These are phyloP conservation scores for Scomber colias DNA, from an alignment of 2,113 vertebrate species.

Conservation along the genomic window DNA sequence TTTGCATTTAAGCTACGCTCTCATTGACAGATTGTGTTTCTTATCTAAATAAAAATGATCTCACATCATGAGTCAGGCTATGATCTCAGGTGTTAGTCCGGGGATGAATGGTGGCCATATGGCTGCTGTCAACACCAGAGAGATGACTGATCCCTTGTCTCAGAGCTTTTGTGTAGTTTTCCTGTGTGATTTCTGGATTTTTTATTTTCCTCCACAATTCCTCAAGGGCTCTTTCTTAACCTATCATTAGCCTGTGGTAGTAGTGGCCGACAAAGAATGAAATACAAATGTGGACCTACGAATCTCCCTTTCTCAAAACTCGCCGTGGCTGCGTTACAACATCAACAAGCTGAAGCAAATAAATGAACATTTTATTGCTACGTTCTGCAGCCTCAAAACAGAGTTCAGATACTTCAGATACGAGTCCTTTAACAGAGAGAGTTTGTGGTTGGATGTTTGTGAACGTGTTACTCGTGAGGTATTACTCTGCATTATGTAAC, in stretches of 20 bases:
- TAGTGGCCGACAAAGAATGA: slow-evolving; percentile 62
- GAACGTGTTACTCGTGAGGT: slow-evolving; percentile 45
- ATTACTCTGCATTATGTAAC: slow-evolving; percentile 71
- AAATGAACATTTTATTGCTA: slow-evolving; percentile 34
- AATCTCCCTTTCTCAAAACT: slow-evolving; percentile 40
- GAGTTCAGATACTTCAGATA: slow-evolving; percentile 32
- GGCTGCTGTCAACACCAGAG: slow-evolving; percentile 5
- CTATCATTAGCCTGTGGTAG: slow-evolving; percentile 64
- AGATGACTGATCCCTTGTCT: background rate
- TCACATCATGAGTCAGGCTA: background rate
- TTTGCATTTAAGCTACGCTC: background rate
- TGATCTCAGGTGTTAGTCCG: slow-evolving; percentile 38
- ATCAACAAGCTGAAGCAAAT: slow-evolving; percentile 49
- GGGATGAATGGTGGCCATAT: background rate
- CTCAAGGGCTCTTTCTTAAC: slow-evolving; percentile 59
- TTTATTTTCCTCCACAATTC: slow-evolving; percentile 51
- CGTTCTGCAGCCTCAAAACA: slow-evolving; percentile 13
- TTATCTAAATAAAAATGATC: slow-evolving; percentile 6
- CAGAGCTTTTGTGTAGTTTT: slow-evolving; percentile 8
- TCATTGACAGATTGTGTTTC: background rate
- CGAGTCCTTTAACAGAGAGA: slow-evolving; percentile 11
- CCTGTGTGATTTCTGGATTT: slow-evolving; percentile 23
- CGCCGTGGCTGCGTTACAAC: slow-evolving; percentile 39
- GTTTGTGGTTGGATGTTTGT: slow-evolving; percentile 38
- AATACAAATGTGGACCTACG: slow-evolving; percentile 43